Evolutionary conservation across 2,888 invertebrate genomes (phyloP), one percentile per base, ranked within the genome.

Genomic region (Protula sp.): DNA sequence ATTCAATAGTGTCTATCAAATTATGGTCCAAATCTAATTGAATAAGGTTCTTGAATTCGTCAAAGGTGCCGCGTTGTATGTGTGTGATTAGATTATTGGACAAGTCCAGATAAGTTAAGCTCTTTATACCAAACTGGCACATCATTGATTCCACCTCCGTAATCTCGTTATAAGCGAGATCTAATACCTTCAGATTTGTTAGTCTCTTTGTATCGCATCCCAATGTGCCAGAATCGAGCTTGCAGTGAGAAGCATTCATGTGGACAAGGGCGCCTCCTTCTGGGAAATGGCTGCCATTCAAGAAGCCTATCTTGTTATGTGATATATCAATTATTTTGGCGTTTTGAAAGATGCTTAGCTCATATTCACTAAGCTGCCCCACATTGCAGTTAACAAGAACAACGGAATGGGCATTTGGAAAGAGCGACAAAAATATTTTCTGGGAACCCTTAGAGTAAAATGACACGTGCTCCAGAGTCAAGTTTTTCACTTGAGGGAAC

Each of bases 1-100:
- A 27, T 0, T 26, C 48, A 22, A 66, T 57, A 27, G 28, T 26
- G 4, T 47, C 28, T 2, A 66, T n/a, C 47, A n/a, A 22, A 30
- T 66, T 66, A 59, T 57, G 45, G 29, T 61, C 61, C 28, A 65
- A 47, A 48, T 66, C 60, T 52, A 66, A 51, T 22, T 14, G 19
- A 9, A n/a, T 30, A 38, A 63, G 57, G 24, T 9, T 30, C 27
- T 5, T n/a, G 4, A 30, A 14, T 30, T n/a, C 27, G 9, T 50
- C 9, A 24, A 50, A 50, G 24, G 14, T 24, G 9, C 24, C 50
- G 5, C 14, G 22, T 5, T 24, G 22, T 9, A 50, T 19, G 50
- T 5, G 5, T 22, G 14, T 26, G 24, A 50, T 50, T 50, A 22
- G 50, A 26, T 50, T 50, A 24, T 50, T 5, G 5, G 50, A 50